A percentile compares a stretch with the other conserved stretches of the same genome.
phyloP scores from a whole-genome alignment of 2,797 vertebrate species.

The Naso thynnoides region DNA sequence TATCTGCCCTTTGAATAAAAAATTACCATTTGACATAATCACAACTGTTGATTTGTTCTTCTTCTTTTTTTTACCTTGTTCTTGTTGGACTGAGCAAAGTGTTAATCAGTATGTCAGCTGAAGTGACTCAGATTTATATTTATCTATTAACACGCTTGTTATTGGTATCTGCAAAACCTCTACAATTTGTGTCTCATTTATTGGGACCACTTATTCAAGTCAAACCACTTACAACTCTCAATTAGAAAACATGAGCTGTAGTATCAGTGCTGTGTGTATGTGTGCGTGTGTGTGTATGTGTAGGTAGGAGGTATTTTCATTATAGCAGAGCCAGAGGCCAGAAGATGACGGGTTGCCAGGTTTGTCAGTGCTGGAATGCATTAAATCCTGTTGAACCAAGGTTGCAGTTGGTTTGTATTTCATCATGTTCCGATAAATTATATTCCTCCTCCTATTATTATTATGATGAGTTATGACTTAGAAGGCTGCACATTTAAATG shows the following conservation, averaged over 20 bases:
- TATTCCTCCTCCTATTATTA: background rate
- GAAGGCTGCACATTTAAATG: background rate
- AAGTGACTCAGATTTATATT: constrained; percentile 10
- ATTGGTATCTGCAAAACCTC: constrained; percentile 31
- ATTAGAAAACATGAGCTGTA: constrained; percentile 30
- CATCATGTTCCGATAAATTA: constrained; percentile 40
- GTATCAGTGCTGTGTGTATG: background rate
- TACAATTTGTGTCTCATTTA: constrained; percentile 30
- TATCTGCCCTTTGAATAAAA: background rate
- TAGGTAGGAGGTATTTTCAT: constrained; percentile 58
- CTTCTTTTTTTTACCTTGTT: background rate
- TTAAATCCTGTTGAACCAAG: constrained; percentile 59
- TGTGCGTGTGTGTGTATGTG: constrained; percentile 11
- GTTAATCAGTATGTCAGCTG: constrained; percentile 2
- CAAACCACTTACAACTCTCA: constrained; percentile 25
- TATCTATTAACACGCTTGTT: constrained; percentile 32
- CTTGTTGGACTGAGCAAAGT: constrained; percentile 7
- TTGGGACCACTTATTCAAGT: constrained; percentile 42
- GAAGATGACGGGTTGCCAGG: constrained; percentile 47
- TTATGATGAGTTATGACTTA: constrained; percentile 4
- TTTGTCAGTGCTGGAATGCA: constrained; percentile 63
- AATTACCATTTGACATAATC: too few species aligned
- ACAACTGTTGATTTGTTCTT: background rate
- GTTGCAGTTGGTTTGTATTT: constrained; percentile 48
- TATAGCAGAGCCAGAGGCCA: constrained; percentile 57